Evolutionary conservation across 2,113 vertebrate genomes (phyloP).

Genomic region (Nesogale talazaci): DNA sequence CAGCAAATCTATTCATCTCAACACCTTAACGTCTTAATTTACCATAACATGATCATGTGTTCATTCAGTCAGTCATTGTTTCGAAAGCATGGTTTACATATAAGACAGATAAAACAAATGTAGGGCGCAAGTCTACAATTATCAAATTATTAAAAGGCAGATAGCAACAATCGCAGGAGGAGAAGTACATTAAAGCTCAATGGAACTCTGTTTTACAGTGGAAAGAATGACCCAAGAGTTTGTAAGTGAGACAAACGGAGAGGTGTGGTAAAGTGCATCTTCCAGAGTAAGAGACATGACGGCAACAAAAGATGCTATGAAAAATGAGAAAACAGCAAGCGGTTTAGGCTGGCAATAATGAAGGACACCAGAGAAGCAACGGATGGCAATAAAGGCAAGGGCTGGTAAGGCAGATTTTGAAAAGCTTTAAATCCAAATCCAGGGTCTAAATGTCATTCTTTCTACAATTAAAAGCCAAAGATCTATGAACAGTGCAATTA

Average conservation of each 20-base stretch:
- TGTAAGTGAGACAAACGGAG: too few species aligned
- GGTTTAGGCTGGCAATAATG: background rate
- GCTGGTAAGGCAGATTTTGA: background rate
- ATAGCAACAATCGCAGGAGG: background rate
- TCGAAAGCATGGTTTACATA: slow-evolving; percentile 20
- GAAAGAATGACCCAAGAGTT: background rate
- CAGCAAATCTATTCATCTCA: background rate
- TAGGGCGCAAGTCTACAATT: background rate
- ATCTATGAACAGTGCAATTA: too few species aligned
- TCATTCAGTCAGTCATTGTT: background rate
- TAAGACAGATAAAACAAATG: background rate
- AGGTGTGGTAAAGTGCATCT: too few species aligned
- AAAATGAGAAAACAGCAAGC: background rate
- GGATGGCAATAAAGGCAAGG: background rate
- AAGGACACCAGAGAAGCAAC: background rate
- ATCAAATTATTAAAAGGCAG: background rate
- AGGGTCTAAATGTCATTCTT: too few species aligned
- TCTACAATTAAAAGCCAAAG: too few species aligned
- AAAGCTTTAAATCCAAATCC: too few species aligned
- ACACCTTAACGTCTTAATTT: slow-evolving; percentile 8
- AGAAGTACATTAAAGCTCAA: background rate
- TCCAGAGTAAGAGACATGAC: background rate
- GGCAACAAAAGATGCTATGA: background rate
- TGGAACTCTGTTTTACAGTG: background rate
- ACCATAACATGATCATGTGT: background rate